Percentiles rank a stretch among this genome's conserved stretches.
Evolutionary conservation across 2,113 vertebrate genomes (phyloP).

Genomic region (Galemys pyrenaicus): DNA sequence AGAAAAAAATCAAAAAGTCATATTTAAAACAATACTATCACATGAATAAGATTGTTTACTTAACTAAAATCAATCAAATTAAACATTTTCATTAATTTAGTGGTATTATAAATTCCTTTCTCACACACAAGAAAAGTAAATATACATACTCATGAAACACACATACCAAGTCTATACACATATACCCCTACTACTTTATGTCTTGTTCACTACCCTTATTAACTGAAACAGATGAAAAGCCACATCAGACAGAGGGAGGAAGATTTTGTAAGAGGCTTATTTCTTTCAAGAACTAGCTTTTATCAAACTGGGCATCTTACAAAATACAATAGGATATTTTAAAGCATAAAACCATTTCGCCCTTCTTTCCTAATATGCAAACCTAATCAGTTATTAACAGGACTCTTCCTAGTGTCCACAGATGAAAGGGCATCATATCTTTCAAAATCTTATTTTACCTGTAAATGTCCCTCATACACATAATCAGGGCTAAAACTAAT

Average conservation of each 20-base stretch:
- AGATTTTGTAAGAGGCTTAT: slow-evolving; percentile 30
- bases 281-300: slow-evolving; percentile 65
- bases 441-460: slow-evolving; percentile 1
- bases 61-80: slow-evolving; percentile 30
- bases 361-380: not conserved
- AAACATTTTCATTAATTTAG: not conserved
- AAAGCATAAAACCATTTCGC: slow-evolving; percentile 17
- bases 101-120: not conserved
- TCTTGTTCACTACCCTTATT: slow-evolving; percentile 47
- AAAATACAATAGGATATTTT: not conserved
- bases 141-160: not conserved
- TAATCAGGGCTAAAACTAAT: slow-evolving; percentile 33
- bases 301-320: slow-evolving; percentile 20
- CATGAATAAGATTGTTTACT: not conserved
- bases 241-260: slow-evolving; percentile 33
- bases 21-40: slow-evolving; percentile 43
- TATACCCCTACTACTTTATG: slow-evolving; percentile 31
- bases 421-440: slow-evolving; percentile 38
- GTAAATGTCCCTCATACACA: slow-evolving; percentile 34
- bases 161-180: not conserved
- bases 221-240: slow-evolving; percentile 51
- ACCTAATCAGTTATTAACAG: slow-evolving; percentile 44
- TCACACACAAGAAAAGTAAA: slow-evolving; percentile 14
- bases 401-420: not conserved
- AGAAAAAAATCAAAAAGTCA: not conserved